Evolutionary conservation across 2,888 invertebrate genomes (phyloP), one percentile per base, ranked within the genome.

Genomic region (Eupeodes luniger): DNA sequence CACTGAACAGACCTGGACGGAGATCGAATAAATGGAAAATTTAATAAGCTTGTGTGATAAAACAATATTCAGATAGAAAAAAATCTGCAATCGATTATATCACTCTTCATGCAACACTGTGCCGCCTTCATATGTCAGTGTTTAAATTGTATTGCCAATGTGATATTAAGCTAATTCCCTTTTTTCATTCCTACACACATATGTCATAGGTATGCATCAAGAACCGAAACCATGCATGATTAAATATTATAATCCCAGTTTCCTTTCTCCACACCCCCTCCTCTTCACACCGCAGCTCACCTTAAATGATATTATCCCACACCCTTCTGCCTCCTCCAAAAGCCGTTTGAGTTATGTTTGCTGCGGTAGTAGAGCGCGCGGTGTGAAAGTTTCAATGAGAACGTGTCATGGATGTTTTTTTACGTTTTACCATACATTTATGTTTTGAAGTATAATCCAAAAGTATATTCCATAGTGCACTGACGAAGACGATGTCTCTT

Each of bases 181-280:
- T 5, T 34, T 7, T 10, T 47, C 4, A 9, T 11, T 53, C 36
- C n/a, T 61, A 36, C 4, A 36, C n/a, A 40, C 40, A 27, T 40
- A 40, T 40, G 40, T 3, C 27, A 27, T 27, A 27, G 27, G 7
- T n/a, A 36, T 61, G 61, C 61, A 61, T 61, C 36, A n/a, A n/a
- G 9, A 10, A n/a, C 40, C 10, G n/a, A 14, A 40, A 36, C 14
- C 34, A 59, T 59, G 14, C 5, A 61, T 61, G n/a, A 61, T 61
- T 61, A 61, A 40, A 61, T 61, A 61, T 61, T 61, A 61, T 61
- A n/a, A 36, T 36, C 7, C n/a, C 40, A 61, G 61, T 36, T 61
- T 57, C 27, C 27, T 4, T 57, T 57, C 57, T 0, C 5, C 12
- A 0, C 1, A 5, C 57, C 12, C 2, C 19, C 19, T 10, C 3